Evolutionary conservation across 2,797 vertebrate genomes (phyloP).

Genomic region (Lemur catta): DNA sequence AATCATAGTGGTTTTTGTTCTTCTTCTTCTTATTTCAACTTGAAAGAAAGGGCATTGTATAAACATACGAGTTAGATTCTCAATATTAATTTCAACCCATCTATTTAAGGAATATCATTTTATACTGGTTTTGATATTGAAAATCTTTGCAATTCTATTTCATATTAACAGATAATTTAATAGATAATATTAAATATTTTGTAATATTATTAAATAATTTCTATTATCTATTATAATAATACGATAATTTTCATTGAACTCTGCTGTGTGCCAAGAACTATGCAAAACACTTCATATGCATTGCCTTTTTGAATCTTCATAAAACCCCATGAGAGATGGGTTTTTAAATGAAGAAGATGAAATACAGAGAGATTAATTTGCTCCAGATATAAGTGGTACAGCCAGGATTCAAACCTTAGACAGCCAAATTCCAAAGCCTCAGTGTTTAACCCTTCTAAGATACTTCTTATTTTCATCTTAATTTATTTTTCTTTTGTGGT

Average conservation of each 20-base stretch:
- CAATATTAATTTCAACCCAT: neutral
- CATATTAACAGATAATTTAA: neutral
- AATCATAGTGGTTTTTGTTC: neutral
- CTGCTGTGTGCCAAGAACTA: neutral
- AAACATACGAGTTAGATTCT: neutral
- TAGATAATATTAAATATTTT: neutral
- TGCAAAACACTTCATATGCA: neutral
- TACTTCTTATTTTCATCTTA: neutral
- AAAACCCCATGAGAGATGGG: neutral
- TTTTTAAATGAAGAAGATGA: conserved; percentile 32
- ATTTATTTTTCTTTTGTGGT: conserved; percentile 11
- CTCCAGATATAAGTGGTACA: neutral
- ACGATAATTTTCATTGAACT: conserved; percentile 28
- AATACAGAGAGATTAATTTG: conserved; percentile 32
- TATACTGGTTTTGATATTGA: conserved; percentile 23
- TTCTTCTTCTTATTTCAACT: neutral
- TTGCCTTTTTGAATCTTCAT: conserved; percentile 12
- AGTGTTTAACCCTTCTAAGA: neutral
- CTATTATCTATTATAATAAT: neutral
- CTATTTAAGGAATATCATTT: conserved; percentile 27
- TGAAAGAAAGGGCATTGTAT: neutral
- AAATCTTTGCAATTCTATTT: conserved; percentile 22
- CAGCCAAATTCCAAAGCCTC: neutral
- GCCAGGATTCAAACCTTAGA: neutral
- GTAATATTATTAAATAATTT: neutral